Percentiles rank a stretch among this genome's conserved stretches.
Conservation (phyloP, 2,113 vertebrate species). For the Malaclemys terrapin region DNA sequence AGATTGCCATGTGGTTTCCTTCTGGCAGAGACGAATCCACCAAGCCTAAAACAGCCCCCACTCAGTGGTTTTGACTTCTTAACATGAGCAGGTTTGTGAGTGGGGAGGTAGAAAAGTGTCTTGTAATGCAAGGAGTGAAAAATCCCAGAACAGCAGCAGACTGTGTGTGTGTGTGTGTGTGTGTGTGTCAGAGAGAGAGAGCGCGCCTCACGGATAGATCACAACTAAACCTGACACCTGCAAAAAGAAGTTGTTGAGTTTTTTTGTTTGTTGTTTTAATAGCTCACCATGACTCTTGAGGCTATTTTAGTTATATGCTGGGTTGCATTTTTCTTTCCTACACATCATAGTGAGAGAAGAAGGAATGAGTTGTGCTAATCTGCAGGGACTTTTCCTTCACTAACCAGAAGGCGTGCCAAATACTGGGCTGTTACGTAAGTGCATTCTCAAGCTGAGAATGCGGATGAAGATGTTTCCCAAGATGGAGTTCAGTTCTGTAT, state of each 20-base stretch:
- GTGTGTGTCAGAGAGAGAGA: neutral
- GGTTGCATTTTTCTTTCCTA: neutral
- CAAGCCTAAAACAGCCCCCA: neutral
- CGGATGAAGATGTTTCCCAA: rapidly evolving
- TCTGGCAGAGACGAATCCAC: neutral
- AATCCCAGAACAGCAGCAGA: neutral
- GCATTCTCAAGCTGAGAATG: neutral
- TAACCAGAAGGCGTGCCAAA: too few relatives aligned
- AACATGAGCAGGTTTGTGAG: neutral
- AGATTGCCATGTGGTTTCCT: neutral
- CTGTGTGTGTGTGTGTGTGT: neutral
- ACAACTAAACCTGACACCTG: neutral
- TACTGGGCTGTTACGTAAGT: rapidly evolving
- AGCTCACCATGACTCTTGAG: neutral
- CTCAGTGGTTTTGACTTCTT: neutral
- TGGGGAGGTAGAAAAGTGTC: neutral
- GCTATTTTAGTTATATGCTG: neutral
- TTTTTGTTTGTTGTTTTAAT: neutral
- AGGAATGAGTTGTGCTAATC: rapidly evolving
- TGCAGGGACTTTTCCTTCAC: neutral
- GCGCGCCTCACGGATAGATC: neutral
- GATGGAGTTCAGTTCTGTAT: rapidly evolving
- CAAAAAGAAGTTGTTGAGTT: neutral
- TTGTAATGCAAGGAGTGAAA: neutral
- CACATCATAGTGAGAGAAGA: neutral